These are phyloP conservation scores for Silvanus unidentatus DNA, from an alignment of 2,888 invertebrate species.

Conservation along the genomic window DNA sequence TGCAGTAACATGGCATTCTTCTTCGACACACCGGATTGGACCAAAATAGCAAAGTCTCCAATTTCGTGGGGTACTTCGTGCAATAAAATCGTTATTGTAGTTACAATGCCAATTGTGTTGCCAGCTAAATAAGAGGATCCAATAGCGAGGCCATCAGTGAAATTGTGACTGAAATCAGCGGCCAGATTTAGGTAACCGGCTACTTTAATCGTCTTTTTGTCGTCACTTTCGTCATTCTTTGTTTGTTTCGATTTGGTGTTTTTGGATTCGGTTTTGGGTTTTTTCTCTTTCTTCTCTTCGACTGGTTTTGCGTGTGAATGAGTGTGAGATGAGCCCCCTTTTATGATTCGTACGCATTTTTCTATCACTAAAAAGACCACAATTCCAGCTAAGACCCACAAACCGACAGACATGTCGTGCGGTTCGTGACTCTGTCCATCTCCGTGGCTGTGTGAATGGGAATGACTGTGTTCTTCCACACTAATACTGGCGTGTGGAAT, in stretches of 20 bases:
- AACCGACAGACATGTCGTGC: constrained; percentile 85
- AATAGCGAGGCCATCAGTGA: constrained; percentile 98
- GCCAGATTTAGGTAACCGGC: constrained; percentile 94
- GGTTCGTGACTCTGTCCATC: constrained; percentile 53
- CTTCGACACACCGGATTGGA: constrained; percentile 93
- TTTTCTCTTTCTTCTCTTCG: constrained; percentile 13
- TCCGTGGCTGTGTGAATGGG: constrained; percentile 46
- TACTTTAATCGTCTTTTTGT: constrained; percentile 64
- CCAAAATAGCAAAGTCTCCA: constrained; percentile 97
- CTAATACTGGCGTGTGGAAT: constrained; percentile 90
- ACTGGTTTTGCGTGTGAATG: constrained; percentile 46
- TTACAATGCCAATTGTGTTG: constrained; percentile 77
- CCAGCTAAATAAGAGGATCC: constrained; percentile 96
- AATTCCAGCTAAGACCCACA: constrained; percentile 92
- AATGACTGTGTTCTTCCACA: constrained; percentile 37
- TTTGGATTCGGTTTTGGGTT: constrained; percentile 10
- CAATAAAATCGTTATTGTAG: constrained; percentile 90
- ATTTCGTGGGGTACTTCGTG: constrained; percentile 99
- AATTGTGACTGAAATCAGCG: constrained; percentile 98
- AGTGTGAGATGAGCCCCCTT: constrained; percentile 72
- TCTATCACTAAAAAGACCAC: constrained; percentile 90
- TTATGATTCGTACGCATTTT: constrained; percentile 82
- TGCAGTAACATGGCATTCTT: constrained; percentile 94
- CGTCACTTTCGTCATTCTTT: constrained; percentile 50
- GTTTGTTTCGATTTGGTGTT: constrained; percentile 42